Evolutionary conservation across 1,140 invertebrate genomes (phyloP).

Genomic region (Chrysoperla carnea): DNA sequence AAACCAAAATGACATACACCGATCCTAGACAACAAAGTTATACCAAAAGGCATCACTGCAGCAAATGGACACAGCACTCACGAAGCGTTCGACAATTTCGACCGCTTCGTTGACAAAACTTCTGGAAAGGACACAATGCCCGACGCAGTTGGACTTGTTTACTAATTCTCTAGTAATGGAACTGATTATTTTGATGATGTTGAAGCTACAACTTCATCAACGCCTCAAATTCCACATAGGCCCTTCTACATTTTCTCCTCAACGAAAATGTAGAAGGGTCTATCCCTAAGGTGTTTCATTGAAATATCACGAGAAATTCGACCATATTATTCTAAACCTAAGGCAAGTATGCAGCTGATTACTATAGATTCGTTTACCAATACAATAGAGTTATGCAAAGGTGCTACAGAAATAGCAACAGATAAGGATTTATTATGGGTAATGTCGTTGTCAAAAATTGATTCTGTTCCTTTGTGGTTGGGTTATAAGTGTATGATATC

Average conservation of each 20-base stretch:
- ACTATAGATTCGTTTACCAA: too few relatives aligned
- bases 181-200: constrained; percentile 1
- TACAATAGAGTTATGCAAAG: too few relatives aligned
- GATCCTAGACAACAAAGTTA: constrained; percentile 3
- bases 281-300: constrained; percentile 6
- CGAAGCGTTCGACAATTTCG: constrained; percentile 26
- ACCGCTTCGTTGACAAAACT: constrained; percentile 21
- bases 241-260: too few relatives aligned
- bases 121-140: constrained; percentile 24
- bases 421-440: too few relatives aligned
- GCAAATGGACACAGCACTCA: constrained; percentile 11
- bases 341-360: constrained; percentile 3
- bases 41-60: constrained; percentile 12
- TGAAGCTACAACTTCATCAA: constrained; percentile 4
- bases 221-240: too few relatives aligned
- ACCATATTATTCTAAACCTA: constrained; percentile 8
- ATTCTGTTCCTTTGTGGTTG: too few relatives aligned
- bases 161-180: constrained; percentile 11
- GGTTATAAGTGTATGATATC: too few relatives aligned
- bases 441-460: too few relatives aligned
- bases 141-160: constrained; percentile 26
- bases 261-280: neutral
- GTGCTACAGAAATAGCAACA: too few relatives aligned
- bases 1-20: constrained; percentile 16
- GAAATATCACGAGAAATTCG: constrained; percentile 9